Conservation (phyloP, 1,140 invertebrate genomes). For the Leptoteleia sp. region DNA sequence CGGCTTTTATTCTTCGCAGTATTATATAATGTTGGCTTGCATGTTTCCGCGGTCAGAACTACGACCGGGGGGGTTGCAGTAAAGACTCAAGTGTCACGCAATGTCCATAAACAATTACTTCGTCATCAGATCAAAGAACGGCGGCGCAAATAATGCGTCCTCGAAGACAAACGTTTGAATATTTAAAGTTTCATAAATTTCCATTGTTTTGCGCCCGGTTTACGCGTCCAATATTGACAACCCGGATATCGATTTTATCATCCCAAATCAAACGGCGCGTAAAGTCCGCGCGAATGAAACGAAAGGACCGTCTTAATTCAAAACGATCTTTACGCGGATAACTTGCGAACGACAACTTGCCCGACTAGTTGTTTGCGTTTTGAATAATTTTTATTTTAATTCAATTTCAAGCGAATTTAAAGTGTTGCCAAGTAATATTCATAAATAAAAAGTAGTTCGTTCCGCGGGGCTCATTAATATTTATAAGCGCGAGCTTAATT, state of each 20-base stretch:
- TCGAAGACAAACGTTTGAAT: conserved; percentile 31
- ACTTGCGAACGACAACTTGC: too few relatives aligned
- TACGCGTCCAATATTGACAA: conserved; percentile 4
- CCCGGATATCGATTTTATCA: not conserved
- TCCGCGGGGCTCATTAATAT: not conserved
- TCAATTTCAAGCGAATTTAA: not conserved
- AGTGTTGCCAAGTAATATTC: not conserved
- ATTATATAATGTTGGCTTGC: conserved; percentile 63
- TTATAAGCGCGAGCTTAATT: not conserved
- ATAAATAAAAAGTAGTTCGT: not conserved
- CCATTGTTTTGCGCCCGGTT: conserved; percentile 26
- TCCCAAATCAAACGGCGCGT: not conserved
- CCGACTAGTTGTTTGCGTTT: too few relatives aligned
- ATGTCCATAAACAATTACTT: conserved; percentile 65
- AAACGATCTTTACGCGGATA: too few relatives aligned
- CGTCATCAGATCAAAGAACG: conserved; percentile 62
- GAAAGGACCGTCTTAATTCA: too few relatives aligned
- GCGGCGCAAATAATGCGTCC: conserved; percentile 26
- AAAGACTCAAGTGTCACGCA: conserved; percentile 60
- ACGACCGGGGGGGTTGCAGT: conserved; percentile 45
- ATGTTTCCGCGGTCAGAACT: conserved; percentile 56
- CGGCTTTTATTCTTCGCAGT: conserved; percentile 58
- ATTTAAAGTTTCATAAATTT: conserved; percentile 42
- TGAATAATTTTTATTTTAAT: too few relatives aligned
- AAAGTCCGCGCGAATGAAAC: too few relatives aligned